These are phyloP conservation scores for Kryptolebias ocellatus DNA, from an alignment of 2,797 vertebrate species.

Conservation along the genomic window DNA sequence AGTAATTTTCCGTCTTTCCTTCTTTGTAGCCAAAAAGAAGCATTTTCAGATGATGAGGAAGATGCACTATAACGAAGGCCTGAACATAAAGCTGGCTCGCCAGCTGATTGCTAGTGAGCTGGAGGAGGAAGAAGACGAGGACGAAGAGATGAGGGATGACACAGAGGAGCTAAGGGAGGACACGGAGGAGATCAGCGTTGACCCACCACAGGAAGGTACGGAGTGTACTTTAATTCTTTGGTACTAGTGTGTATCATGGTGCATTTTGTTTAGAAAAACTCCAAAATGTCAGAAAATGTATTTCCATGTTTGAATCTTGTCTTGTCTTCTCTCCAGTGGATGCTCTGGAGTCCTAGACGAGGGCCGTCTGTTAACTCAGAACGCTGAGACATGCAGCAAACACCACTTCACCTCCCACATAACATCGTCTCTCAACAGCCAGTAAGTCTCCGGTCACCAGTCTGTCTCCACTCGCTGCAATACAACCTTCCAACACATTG, in stretches of 20 bases:
- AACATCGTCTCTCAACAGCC: constrained; percentile 50
- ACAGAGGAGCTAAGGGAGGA: constrained; percentile 76
- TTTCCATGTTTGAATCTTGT: neutral
- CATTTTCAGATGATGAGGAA: constrained; percentile 98
- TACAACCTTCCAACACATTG: constrained; percentile 46
- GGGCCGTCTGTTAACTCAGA: constrained; percentile 40
- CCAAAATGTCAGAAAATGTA: no score
- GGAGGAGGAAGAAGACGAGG: constrained; percentile 83
- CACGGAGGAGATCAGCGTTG: constrained; percentile 83
- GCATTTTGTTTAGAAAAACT: neutral
- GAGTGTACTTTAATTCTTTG: neutral
- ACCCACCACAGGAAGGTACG: constrained; percentile 84
- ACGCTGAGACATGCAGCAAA: constrained; percentile 49
- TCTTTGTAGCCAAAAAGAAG: constrained; percentile 88
- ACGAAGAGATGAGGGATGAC: constrained; percentile 88
- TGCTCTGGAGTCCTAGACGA: constrained; percentile 78
- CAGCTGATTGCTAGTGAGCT: constrained; percentile 95
- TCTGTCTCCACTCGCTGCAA: constrained; percentile 68
- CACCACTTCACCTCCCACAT: constrained; percentile 54
- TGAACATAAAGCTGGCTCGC: constrained; percentile 95
- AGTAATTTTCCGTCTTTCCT: neutral
- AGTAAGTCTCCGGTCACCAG: constrained; percentile 47
- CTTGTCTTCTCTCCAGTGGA: constrained; percentile 63
- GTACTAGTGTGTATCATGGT: neutral
- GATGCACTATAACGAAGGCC: constrained; percentile 96